Conservation (phyloP, 2,113 vertebrate genomes). For the Sminthopsis crassicaudata region DNA sequence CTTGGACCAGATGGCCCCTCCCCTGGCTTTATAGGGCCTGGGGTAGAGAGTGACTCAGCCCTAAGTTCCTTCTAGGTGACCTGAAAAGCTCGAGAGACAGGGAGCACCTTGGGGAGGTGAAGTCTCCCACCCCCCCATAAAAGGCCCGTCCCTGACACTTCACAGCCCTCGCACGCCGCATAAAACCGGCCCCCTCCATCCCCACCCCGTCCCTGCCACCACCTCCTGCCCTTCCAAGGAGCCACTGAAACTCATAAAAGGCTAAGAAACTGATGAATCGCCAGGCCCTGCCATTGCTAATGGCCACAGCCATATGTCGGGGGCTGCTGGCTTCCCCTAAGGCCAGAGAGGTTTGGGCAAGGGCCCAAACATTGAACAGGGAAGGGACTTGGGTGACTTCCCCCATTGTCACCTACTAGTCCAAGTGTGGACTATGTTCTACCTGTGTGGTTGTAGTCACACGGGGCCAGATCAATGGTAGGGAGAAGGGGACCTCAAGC, state of each 20-base stretch:
- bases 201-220: constrained; percentile 69
- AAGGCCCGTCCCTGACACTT: constrained; percentile 72
- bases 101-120: constrained; percentile 76
- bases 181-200: constrained; percentile 78
- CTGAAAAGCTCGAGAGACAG: constrained; percentile 75
- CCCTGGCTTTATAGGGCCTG: constrained; percentile 80
- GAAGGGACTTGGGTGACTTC: background rate
- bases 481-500: background rate
- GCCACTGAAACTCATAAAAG: constrained; percentile 80
- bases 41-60: constrained; percentile 75
- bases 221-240: constrained; percentile 73
- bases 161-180: constrained; percentile 73
- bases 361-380: background rate
- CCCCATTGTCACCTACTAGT: background rate
- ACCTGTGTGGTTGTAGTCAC: background rate
- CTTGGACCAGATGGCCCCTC: constrained; percentile 76
- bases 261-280: constrained; percentile 60
- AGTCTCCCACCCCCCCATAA: constrained; percentile 81
- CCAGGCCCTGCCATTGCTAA: background rate
- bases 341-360: background rate
- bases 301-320: background rate
- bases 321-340: background rate
- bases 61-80: constrained; percentile 78
- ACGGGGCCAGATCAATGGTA: background rate
- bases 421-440: background rate